Conservation (phyloP, 2,113 vertebrate genomes). For the Spea bombifrons region DNA sequence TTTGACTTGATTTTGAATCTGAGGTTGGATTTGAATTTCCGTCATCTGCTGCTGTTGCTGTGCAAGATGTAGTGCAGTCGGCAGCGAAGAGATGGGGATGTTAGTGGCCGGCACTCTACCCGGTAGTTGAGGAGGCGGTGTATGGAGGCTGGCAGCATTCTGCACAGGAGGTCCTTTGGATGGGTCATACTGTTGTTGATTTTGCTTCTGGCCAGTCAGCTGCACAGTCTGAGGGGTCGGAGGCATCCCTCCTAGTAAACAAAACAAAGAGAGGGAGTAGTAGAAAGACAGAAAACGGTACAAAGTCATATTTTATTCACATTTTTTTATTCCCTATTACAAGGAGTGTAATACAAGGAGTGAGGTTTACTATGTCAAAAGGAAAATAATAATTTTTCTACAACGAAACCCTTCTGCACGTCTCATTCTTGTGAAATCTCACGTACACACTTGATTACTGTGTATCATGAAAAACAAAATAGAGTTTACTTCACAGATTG, state of each 20-base stretch:
- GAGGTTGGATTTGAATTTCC: constrained; percentile 55
- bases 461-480: no score
- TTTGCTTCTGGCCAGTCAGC: constrained; percentile 77
- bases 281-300: neutral
- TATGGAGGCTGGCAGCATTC: constrained; percentile 76
- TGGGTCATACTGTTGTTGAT: constrained; percentile 70
- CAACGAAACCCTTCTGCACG: no score
- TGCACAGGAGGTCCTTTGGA: constrained; percentile 88
- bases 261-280: neutral
- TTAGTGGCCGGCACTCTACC: constrained; percentile 68
- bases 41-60: constrained; percentile 73
- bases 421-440: no score
- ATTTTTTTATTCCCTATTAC: neutral
- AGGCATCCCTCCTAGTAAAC: constrained; percentile 76
- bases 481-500: no score
- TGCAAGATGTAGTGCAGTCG: constrained; percentile 70
- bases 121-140: constrained; percentile 74
- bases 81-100: constrained; percentile 60
- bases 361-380: no score
- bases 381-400: no score
- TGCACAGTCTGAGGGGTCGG: constrained; percentile 71
- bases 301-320: constrained; percentile 55
- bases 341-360: no score
- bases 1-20: constrained; percentile 72
- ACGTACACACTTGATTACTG: no score